Base-by-base conservation (phyloP, 1,140 invertebrate species). In the Planococcus citri region DNA sequence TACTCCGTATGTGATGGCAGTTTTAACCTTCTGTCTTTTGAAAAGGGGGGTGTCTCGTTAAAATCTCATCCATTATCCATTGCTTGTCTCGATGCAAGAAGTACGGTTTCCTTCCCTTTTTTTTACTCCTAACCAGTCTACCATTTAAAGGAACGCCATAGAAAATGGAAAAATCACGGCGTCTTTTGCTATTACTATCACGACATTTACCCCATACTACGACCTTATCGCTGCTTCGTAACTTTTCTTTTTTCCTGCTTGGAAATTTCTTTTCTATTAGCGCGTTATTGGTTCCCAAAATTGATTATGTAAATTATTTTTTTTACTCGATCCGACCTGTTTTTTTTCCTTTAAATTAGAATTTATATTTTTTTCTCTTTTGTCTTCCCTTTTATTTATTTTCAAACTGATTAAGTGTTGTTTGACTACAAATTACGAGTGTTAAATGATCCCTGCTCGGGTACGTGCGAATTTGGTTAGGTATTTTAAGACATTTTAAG, bases 31-130 rank as follows among this genome's bases (percentile, higher is more conserved):
- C 60, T 64, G 60, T 64, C 60, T 27, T 64, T 64, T 27, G 22
- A 24, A 64, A 27, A 64, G 60, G 60, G 60, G 60, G 60, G 21
- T 64, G 60, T 64, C 60, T 64, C 60, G 25, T 64, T 64, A 64
- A 64, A 64, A 64, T 64, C 60, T 64, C 60, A 64, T 64, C 60
- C 60, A 64, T 64, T 64, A 64, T 64, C 60, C 60, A 64, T 64
- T 27, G 60, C 25, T 27, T 24, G 21, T 27, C 22, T 64, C 60
- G 22, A 25, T 27, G 60, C 25, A 64, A 64, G 22, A 27, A 64
- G 60, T 64, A 64, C 25, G 60, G 60, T 64, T 64, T 64, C 22
- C 60, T 64, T 64, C 60, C 60, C 60, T 17, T 64, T 64, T 27
- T 24, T 58, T n/a, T n/a, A n/a, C n/a, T n/a, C 60, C 10, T 64